Conservation (phyloP, 2,888 invertebrate species). For the Catocala sponsa region DNA sequence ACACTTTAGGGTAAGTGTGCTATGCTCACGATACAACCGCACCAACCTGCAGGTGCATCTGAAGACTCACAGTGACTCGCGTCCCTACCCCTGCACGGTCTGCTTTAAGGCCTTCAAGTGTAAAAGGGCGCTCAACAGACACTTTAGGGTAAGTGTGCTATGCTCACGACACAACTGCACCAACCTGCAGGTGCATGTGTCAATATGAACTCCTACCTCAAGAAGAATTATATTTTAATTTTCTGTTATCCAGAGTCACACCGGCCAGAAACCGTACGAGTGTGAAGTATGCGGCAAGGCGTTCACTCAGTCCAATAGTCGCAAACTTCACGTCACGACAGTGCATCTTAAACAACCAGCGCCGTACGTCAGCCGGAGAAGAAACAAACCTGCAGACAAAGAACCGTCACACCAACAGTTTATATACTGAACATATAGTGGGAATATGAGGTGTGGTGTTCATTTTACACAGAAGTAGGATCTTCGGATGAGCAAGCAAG, state of each 20-base stretch:
- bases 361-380: slow-evolving; percentile 68
- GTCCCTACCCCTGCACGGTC: too few species aligned
- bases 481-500: too few species aligned
- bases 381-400: slow-evolving; percentile 25
- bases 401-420: slow-evolving; percentile 7
- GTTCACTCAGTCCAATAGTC: slow-evolving; percentile 63
- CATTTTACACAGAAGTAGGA: too few species aligned
- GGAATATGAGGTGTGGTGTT: too few species aligned
- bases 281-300: slow-evolving; percentile 62
- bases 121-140: too few species aligned
- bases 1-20: slow-evolving; percentile 64
- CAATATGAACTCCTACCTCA: too few species aligned
- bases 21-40: slow-evolving; percentile 55
- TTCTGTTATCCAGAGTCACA: slow-evolving; percentile 50
- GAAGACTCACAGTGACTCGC: slow-evolving; percentile 51
- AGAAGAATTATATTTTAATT: slow-evolving; percentile 36
- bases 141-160: too few species aligned
- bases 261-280: slow-evolving; percentile 51
- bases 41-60: slow-evolving; percentile 74
- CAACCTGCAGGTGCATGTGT: too few species aligned
- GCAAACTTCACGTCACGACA: slow-evolving; percentile 62
- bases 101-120: too few species aligned
- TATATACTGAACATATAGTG: slow-evolving; percentile 2
- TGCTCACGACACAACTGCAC: too few species aligned
- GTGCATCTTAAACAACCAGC: slow-evolving; percentile 65